Base-by-base conservation (phyloP, 2,888 invertebrate genomes). In the Julus scanicus region DNA sequence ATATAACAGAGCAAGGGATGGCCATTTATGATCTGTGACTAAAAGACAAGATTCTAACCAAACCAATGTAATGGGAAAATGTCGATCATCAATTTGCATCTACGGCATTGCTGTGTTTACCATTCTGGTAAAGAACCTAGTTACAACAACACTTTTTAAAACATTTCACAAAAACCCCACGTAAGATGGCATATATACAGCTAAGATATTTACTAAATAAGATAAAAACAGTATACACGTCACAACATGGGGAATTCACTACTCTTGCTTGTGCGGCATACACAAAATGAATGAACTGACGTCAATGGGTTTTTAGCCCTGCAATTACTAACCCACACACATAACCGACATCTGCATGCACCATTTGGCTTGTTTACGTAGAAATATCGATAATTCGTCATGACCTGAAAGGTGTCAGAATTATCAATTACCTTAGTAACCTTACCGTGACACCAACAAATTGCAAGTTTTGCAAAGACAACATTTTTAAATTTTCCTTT, bases 221-320 rank as follows among this genome's bases (percentile, higher is more conserved):
- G 13, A 2, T 80, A 80, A 80, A 4, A 13, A 80, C 1, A 53
- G 6, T 2, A 44, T 63, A 20, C n/a, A 80, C 80, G 80, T 80
- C 37, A 5, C 13, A 0, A 80, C 29, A 6, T 3, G 29, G 1
- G 9, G 13, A 37, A 29, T 37, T 80, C 80, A 29, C 80, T 5
- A 37, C 8, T 2, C 3, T 13, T 2, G 13, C 11, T 37, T 37
- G 37, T 37, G 13, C 11, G 37, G 80, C 20, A 71, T 71, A 53
- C 53, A 53, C n/a, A 71, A 71, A 71, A 71, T 29, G 71, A 71
- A 29, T 80, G 37, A 11, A 11, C 13, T 37, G 80, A 80, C 80
- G 80, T 80, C 80, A 80, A 80, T 80, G 2, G 80, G 37, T n/a
- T 80, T 80, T 80, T 80, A 37, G 13, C 80, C 37, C 80, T 37